Base-by-base conservation (phyloP, 2,797 vertebrate species). In the Sebastes iracundus region DNA sequence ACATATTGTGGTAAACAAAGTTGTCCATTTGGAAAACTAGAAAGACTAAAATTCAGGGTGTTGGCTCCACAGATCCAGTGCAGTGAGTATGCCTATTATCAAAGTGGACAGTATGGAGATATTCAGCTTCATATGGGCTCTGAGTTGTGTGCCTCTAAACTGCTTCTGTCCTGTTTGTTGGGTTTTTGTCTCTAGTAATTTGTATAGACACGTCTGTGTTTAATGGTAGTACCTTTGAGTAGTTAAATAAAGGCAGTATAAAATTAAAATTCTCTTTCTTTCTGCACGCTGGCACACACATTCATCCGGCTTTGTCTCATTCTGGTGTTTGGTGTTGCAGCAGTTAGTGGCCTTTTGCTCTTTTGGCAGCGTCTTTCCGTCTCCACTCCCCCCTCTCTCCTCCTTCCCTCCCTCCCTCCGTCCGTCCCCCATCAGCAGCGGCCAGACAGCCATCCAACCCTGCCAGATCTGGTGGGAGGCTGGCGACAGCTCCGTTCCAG, bases 281-380 rank as follows among this genome's bases (percentile, higher is more conserved):
- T 72, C 62, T 64, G 25, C n/a, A 60, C 30, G 2, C 79, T 64
- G 65, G 42, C 66, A 66, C 67, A 81, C 61, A 85, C 73, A 77
- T 63, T 70, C 74, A 74, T 14, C 35, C 69, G 18, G 73, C 81
- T 72, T 66, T 72, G 76, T 87, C 72, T 81, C 63, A 23, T 60
- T 87, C 66, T 82, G 87, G 64, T 83, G 82, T 87, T 91, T 76
- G 74, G 63, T 72, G 68, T 79, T 82, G 77, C 80, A 83, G 90
- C 86, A 88, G 87, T 92, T 92, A 77, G 85, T 86, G 86, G 83
- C 90, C 91, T 90, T 87, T 91, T 90, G 87, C 79, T 89, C 82
- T 75, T 82, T 84, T 88, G 92, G 90, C 89, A 84, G 85, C 59
- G 13, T 79, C 83, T 79, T 72, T 22, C 70, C 5, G 4, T 66